Evolutionary conservation across 2,797 vertebrate genomes (phyloP).

Genomic region (Loris lydekkerianus): DNA sequence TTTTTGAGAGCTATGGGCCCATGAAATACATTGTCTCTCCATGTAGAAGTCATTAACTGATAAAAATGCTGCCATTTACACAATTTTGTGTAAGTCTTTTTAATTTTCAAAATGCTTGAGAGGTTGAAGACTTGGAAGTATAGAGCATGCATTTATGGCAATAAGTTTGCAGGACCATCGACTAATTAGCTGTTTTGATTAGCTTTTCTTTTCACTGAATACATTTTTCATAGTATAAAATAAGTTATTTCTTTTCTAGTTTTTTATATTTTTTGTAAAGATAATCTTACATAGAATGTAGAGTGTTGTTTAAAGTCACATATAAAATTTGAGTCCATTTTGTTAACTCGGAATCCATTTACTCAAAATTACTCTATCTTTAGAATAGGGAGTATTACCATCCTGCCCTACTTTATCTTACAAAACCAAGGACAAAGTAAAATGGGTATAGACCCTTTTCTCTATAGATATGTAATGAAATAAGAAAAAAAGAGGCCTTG

Average conservation of each 20-base stretch:
- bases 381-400: slow-evolving; percentile 41
- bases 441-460: slow-evolving; percentile 54
- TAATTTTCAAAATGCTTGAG: background rate
- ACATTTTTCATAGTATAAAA: slow-evolving; percentile 11
- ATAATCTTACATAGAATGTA: background rate
- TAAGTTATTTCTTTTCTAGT: background rate
- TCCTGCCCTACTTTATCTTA: slow-evolving; percentile 49
- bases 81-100: background rate
- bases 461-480: slow-evolving; percentile 60
- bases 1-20: background rate
- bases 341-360: slow-evolving; percentile 72
- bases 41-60: background rate
- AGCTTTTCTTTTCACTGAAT: background rate
- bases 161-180: background rate
- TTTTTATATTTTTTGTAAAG: background rate
- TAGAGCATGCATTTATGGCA: background rate
- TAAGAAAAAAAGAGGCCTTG: slow-evolving; percentile 61
- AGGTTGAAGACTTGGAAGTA: background rate
- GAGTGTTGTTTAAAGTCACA: slow-evolving; percentile 51
- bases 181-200: background rate
- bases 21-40: background rate
- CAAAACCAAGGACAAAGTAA: slow-evolving; percentile 62
- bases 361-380: slow-evolving; percentile 72
- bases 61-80: slow-evolving; percentile 1
- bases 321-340: slow-evolving; percentile 74